Base-by-base conservation (phyloP, 2,113 vertebrate genomes). In the Hippocampus abdominalis region DNA sequence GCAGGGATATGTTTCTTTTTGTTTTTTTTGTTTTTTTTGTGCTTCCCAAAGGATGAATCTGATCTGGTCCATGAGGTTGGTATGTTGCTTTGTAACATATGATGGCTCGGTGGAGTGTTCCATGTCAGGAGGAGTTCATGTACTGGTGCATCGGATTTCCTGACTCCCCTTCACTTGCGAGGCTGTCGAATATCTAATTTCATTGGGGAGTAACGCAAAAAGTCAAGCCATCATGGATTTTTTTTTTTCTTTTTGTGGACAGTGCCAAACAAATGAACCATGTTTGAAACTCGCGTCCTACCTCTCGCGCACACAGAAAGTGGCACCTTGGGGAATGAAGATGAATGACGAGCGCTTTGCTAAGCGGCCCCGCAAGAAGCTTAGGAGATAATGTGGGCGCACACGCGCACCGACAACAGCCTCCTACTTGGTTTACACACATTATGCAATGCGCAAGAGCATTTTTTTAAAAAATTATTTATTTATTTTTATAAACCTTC, bases 241-340 rank as follows among this genome's bases (percentile, higher is more conserved):
- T 61, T 69, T 65, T 63, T 61, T 64, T 49, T 20, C 6, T 18
- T 18, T 32, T 71, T 23, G n/a, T n/a, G 62, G 60, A 63, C 68
- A 49, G 27, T 53, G 57, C 21, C 70, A 68, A 74, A 79, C 72
- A 54, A 68, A 64, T 12, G 62, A 56, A 68, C 61, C 60, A 68
- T 73, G 40, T 80, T 70, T 51, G 51, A 66, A 61, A 80, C 59
- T 63, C 29, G 0, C 62, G 32, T 70, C 9, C 60, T 76, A n/a
- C 32, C 53, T 44, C 59, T 62, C 36, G 53, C 32, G 64, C 36
- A 39, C 53, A 25, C 29, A 0, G 32, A 48, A 12, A 2, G 75
- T 39, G 79, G 73, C 76, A 78, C 51, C 66, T 54, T 65, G 69
- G 81, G 74, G 79, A 88, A 89, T 89, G 86, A 91, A 87, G 87